Evolutionary conservation across 1,140 invertebrate species (phyloP), one percentile per base, ranked within the genome.

Genomic region (Cotesia vestalis): DNA sequence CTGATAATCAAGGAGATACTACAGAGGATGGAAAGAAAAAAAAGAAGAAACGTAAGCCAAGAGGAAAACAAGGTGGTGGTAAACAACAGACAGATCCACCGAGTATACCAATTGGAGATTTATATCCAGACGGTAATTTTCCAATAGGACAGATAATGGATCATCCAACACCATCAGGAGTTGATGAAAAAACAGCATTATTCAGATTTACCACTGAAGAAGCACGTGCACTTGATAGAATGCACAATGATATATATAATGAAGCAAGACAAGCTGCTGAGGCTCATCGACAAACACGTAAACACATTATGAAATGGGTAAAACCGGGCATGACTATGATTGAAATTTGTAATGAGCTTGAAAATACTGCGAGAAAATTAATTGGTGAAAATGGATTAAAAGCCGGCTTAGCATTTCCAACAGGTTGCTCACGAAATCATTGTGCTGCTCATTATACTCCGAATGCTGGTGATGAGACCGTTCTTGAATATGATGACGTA

Each of bases 241-340:
- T 93, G 86, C 92, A 94, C 73, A 92, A 92, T 83, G 95, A 99
- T 78, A 93, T 97, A 76, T 99, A 99, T 81, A 94, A 96, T 81
- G 97, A 99, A 88, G 92, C 98, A 38, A 90, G 98, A 75, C 92
- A 94, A 75, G 98, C 98, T 27, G 98, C 98, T 36, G 98, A 99
- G 88, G 97, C 96, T 66, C 98, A 99, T 86, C 91, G 98, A 86
- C 96, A 96, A 87, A 91, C 92, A 3, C 79, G 86, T 52, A 87
- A 87, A 64, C 83, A 87, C 73, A 82, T 85, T 71, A 80, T 80
- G 80, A 79, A 85, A 66, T 88, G 84, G 85, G 82, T 86, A 12
- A 98, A 98, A 84, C 96, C 98, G 0, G 98, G 98, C 72, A 99
- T 99, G 96, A 97, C 93, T 0, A 99, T 99, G 97, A 98, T 99